A percentile compares a stretch with the other conserved stretches of the same genome.
phyloP scores from a whole-genome alignment of 2,888 invertebrate genomes.

The Clanis bilineata region DNA sequence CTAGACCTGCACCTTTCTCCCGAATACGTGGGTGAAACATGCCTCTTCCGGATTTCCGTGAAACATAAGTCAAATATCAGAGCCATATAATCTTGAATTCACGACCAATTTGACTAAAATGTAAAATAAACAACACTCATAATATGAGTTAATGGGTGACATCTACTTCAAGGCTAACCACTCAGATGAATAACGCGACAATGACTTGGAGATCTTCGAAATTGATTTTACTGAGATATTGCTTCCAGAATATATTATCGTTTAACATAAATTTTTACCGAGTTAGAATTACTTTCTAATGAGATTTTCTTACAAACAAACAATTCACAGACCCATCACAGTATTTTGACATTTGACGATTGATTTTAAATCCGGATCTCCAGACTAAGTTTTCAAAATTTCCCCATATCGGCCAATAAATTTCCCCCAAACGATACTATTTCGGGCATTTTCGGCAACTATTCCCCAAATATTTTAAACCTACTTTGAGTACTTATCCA shows the following conservation, averaged over 20 bases:
- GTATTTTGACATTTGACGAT: conserved; percentile 69
- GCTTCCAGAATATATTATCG: conserved; percentile 36
- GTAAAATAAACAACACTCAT: conserved; percentile 81
- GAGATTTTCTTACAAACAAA: conserved; percentile 75
- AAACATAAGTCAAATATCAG: conserved; percentile 79
- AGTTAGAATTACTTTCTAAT: conserved; percentile 68
- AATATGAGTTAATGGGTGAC: conserved; percentile 70
- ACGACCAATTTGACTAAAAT: conserved; percentile 76
- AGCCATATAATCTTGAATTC: conserved; percentile 79
- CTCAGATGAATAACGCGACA: conserved; percentile 65
- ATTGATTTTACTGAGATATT: conserved; percentile 40
- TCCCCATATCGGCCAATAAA: no score
- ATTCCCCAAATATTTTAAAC: no score
- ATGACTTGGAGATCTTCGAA: conserved; percentile 46
- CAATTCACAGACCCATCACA: conserved; percentile 72
- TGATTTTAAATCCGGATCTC: conserved; percentile 14
- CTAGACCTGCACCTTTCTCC: conserved; percentile 78
- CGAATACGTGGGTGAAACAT: conserved; percentile 79
- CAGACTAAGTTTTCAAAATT: no score
- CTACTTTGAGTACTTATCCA: no score
- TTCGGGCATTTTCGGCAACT: no score
- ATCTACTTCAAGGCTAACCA: conserved; percentile 82
- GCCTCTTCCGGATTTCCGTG: conserved; percentile 72
- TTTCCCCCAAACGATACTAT: no score
- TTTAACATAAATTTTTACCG: conserved; percentile 47